phyloP scores from a whole-genome alignment of 1,140 invertebrate species.

The Tetramorium alpestre region DNA sequence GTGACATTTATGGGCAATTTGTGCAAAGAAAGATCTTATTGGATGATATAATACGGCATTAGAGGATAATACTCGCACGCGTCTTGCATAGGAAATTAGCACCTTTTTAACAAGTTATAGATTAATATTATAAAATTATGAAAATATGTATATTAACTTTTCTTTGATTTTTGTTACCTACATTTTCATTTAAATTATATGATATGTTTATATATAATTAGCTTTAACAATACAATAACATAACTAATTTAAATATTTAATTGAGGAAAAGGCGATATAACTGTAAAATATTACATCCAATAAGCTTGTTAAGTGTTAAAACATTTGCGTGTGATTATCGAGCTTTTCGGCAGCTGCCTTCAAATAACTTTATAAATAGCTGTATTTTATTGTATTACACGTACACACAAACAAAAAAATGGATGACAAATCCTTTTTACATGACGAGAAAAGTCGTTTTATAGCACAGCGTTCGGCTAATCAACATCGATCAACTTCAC shows the following conservation, averaged over 20 bases:
- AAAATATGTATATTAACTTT: background rate
- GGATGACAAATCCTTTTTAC: background rate
- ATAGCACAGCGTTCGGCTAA: background rate
- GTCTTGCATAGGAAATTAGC: background rate
- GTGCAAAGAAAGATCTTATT: background rate
- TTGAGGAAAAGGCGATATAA: background rate
- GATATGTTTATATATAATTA: background rate
- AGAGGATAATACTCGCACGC: background rate
- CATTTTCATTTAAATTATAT: background rate
- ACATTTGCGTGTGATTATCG: background rate
- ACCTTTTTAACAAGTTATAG: background rate
- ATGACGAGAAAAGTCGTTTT: background rate
- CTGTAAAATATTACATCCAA: background rate
- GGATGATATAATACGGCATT: background rate
- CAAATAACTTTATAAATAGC: background rate
- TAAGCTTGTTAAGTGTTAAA: background rate
- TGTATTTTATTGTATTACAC: background rate
- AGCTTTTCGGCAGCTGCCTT: background rate
- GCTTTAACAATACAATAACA: background rate
- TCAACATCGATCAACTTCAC: conserved; percentile 48
- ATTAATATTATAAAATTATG: background rate
- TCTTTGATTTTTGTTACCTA: background rate
- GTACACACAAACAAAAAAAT: background rate
- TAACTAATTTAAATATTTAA: conserved; percentile 4
- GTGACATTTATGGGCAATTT: background rate